phyloP scores from a whole-genome alignment of 2,797 vertebrate genomes.

The Tadarida brasiliensis region DNA sequence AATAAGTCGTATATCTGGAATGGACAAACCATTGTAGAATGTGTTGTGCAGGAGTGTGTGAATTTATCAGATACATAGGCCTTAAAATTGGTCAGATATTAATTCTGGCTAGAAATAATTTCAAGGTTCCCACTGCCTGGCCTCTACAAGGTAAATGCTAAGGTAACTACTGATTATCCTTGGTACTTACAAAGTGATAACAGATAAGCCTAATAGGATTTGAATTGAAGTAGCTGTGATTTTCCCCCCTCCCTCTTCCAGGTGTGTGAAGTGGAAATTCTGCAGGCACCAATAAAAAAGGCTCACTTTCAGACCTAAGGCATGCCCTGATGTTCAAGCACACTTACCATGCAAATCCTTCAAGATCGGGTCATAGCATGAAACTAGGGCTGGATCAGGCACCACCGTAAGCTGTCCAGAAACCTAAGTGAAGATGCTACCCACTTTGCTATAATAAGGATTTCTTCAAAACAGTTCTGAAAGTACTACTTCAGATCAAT shows the following conservation, averaged over 20 bases:
- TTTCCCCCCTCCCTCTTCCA: background rate
- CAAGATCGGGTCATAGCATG: background rate
- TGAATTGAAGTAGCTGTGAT: constrained; percentile 71
- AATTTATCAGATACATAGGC: background rate
- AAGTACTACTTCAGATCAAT: background rate
- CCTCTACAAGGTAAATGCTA: constrained; percentile 65
- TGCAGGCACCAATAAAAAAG: constrained; percentile 35
- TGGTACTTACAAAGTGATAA: constrained; percentile 74
- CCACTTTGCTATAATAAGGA: background rate
- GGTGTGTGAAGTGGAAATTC: constrained; percentile 70
- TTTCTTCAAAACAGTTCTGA: constrained; percentile 1
- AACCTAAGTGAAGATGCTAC: background rate
- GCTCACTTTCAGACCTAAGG: background rate
- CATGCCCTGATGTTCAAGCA: background rate
- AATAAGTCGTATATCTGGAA: constrained; percentile 51
- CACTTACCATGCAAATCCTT: background rate
- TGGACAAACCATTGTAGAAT: constrained; percentile 16
- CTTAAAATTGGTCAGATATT: constrained; percentile 50
- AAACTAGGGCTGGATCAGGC: background rate
- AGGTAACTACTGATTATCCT: constrained; percentile 73
- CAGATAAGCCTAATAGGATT: constrained; percentile 79
- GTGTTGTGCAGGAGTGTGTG: background rate
- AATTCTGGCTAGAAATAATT: constrained; percentile 66
- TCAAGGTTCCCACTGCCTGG: background rate
- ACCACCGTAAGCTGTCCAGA: background rate